A percentile compares a stretch with the other conserved stretches of the same genome.
Conservation (phyloP, 2,113 vertebrate species). For the Aegypius monachus region DNA sequence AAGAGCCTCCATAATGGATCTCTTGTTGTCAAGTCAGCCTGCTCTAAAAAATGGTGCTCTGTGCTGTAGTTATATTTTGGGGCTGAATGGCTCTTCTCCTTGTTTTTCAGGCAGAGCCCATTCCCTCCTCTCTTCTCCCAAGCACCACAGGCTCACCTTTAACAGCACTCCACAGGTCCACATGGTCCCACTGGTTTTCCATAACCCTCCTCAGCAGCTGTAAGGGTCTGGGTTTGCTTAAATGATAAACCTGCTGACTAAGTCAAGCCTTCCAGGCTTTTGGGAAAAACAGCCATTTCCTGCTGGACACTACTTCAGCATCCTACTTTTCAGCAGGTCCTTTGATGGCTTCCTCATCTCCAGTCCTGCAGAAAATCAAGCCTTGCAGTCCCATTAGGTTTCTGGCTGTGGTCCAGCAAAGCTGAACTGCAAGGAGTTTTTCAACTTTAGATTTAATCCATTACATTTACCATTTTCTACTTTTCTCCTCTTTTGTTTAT, state of each 20-base stretch:
- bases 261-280: neutral
- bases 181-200: neutral
- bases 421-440: neutral
- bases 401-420: neutral
- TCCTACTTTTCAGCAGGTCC: neutral
- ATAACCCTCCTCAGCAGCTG: neutral
- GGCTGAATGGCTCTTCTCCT: neutral
- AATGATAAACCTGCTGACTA: neutral
- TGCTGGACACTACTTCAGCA: neutral
- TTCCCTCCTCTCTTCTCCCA: neutral
- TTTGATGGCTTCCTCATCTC: neutral
- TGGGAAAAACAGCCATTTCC: neutral
- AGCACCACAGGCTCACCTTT: neutral
- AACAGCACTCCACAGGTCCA: neutral
- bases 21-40: neutral
- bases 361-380: neutral
- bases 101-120: neutral
- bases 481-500: neutral
- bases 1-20: neutral
- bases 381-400: neutral
- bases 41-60: constrained; percentile 1
- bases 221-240: neutral
- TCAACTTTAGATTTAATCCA: neutral
- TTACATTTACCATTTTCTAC: neutral
- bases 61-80: neutral